phyloP scores from a whole-genome alignment of 2,797 vertebrate genomes.

The Cetoscarus ocellatus region DNA sequence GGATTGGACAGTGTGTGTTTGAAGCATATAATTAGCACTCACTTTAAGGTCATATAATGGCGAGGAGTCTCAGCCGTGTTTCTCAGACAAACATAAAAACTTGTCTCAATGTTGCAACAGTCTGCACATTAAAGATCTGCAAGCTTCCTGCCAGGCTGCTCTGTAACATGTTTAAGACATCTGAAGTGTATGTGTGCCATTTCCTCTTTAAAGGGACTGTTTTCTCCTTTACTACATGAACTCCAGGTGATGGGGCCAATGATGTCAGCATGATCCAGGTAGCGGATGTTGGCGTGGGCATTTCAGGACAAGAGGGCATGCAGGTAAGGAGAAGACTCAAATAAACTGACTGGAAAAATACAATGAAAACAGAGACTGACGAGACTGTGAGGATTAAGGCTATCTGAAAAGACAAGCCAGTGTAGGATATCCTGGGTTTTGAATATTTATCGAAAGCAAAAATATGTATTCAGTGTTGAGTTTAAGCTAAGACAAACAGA shows the following conservation, averaged over 20 bases:
- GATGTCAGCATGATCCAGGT: slow-evolving; percentile 99
- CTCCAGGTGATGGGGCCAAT: slow-evolving; percentile 96
- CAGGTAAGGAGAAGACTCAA: slow-evolving; percentile 86
- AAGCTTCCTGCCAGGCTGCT: neutral
- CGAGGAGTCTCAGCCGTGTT: slow-evolving; percentile 11
- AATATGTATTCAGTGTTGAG: too few relatives aligned
- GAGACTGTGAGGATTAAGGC: neutral
- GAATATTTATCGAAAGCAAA: too few relatives aligned
- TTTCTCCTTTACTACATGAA: slow-evolving; percentile 36
- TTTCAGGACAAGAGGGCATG: slow-evolving; percentile 99
- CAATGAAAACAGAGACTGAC: neutral
- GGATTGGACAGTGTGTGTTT: slow-evolving; percentile 1
- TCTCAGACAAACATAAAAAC: neutral
- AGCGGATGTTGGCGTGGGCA: slow-evolving; percentile 97
- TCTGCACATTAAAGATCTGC: neutral
- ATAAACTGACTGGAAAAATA: neutral
- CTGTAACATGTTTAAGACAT: neutral
- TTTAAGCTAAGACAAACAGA: too few relatives aligned
- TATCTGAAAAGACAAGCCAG: too few relatives aligned
- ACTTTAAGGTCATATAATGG: slow-evolving; percentile 8
- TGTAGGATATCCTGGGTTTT: too few relatives aligned
- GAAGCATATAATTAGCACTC: neutral
- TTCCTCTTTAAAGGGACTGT: slow-evolving; percentile 1
- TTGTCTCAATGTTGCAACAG: neutral
- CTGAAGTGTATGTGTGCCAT: neutral